Percentiles rank a stretch among this genome's conserved stretches.
These are phyloP conservation scores for Podiceps cristatus DNA, from an alignment of 2,113 vertebrate genomes.

Conservation along the genomic window DNA sequence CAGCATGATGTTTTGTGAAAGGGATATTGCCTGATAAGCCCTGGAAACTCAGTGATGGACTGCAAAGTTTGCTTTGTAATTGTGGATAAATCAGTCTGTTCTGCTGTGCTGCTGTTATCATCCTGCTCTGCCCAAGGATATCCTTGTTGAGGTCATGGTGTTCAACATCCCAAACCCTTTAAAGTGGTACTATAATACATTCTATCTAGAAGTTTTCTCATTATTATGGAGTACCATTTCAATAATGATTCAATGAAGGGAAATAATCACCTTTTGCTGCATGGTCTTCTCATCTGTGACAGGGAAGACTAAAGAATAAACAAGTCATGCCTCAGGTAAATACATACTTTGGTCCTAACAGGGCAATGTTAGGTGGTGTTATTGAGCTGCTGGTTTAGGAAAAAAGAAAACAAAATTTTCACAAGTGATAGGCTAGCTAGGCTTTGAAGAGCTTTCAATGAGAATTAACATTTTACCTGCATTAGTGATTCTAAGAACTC, in stretches of 20 bases:
- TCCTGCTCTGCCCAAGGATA: neutral
- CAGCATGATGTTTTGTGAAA: neutral
- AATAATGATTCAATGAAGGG: neutral
- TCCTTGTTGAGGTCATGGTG: neutral
- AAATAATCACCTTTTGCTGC: neutral
- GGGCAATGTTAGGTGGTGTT: neutral
- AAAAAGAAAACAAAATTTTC: neutral
- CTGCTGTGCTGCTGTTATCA: neutral
- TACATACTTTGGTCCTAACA: neutral
- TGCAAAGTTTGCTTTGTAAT: neutral
- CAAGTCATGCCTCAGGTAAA: neutral
- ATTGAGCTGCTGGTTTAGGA: neutral
- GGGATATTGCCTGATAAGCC: neutral
- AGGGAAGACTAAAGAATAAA: neutral
- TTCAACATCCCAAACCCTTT: neutral
- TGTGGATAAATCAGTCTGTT: neutral
- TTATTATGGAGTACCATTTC: neutral
- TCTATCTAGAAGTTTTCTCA: neutral
- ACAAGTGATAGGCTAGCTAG: neutral
- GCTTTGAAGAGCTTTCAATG: neutral
- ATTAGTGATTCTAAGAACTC: neutral
- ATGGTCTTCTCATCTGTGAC: neutral
- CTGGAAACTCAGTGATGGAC: neutral
- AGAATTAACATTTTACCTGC: neutral
- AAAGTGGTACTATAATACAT: neutral